Conservation (phyloP, 2,113 vertebrate species). For the rabbit (Oryctolagus cuniculus) region DNA sequence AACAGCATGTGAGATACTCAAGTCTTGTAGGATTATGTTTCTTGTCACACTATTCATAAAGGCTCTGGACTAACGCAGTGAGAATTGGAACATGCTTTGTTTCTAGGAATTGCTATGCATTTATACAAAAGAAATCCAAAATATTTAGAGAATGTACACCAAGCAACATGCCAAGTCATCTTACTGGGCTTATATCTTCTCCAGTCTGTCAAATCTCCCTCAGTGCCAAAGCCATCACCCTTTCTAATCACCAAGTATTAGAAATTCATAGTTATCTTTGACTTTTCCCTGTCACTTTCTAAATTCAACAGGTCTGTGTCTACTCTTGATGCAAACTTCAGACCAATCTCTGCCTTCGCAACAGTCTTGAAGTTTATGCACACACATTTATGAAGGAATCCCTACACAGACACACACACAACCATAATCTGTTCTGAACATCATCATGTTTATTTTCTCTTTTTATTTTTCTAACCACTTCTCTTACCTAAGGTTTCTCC, state of each 20-base stretch:
- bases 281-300: background rate
- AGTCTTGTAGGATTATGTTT: background rate
- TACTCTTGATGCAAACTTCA: background rate
- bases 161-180: background rate
- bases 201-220: background rate
- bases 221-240: background rate
- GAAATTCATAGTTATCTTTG: background rate
- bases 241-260: background rate
- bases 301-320: background rate
- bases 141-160: background rate
- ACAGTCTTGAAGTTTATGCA: background rate
- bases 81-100: background rate
- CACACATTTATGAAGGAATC: background rate
- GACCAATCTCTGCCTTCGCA: background rate
- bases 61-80: background rate
- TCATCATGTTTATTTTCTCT: background rate
- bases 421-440: background rate
- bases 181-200: background rate
- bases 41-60: constrained; percentile 17
- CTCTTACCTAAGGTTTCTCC: background rate
- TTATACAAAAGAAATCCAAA: background rate
- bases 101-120: background rate
- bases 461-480: background rate
- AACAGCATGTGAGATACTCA: constrained; percentile 58
- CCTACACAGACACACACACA: background rate